Evolutionary conservation across 2,113 vertebrate genomes (phyloP).

Genomic region (Ailurus styani): DNA sequence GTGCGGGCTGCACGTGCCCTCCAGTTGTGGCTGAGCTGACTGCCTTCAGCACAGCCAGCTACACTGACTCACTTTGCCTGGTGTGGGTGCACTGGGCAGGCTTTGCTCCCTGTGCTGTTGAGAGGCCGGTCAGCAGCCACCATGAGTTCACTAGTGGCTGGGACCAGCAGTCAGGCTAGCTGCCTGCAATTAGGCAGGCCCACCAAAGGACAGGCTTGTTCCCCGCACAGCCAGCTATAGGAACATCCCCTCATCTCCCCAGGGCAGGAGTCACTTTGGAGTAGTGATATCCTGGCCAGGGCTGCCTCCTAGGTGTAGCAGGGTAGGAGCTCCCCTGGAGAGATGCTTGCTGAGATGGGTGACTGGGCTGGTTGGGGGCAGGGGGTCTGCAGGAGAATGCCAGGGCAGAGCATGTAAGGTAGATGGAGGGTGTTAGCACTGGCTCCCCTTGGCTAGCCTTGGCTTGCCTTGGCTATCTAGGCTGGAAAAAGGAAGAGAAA

Average conservation of each 20-base stretch:
- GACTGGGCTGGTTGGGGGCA: not conserved
- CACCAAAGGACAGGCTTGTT: not conserved
- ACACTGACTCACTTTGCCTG: not conserved
- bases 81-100: not conserved
- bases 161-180: not conserved
- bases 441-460: not conserved
- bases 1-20: not conserved
- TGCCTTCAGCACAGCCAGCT: not conserved
- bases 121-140: not conserved
- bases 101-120: not conserved
- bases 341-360: not conserved
- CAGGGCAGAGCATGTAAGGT: not conserved
- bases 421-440: not conserved
- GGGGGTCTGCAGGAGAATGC: not conserved
- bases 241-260: not conserved
- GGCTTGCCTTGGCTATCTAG: not conserved
- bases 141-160: not conserved
- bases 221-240: not conserved
- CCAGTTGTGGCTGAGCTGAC: not conserved
- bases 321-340: not conserved
- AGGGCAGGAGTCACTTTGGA: not conserved
- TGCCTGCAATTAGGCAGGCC: not conserved
- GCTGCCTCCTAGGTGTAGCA: not conserved
- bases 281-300: not conserved
- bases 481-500: not conserved